Conservation (phyloP, 30 jellyfish, hydroid and myxozoan genomes). For the Morbakka virulenta region DNA sequence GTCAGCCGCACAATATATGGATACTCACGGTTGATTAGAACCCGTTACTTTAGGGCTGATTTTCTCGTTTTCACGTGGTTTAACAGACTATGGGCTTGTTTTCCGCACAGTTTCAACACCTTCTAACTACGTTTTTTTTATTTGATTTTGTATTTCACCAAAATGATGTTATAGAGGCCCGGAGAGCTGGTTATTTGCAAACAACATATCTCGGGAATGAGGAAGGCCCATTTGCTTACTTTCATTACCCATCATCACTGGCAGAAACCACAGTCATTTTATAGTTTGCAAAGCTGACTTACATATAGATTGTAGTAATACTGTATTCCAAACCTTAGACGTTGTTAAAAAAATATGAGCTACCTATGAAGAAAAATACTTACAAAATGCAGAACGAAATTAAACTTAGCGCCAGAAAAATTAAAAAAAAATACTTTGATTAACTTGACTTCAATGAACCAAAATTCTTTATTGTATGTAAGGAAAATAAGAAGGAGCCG, state of each 20-base stretch:
- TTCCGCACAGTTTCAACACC: constrained; percentile 54
- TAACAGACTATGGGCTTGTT: constrained; percentile 60
- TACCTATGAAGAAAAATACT: constrained; percentile 47
- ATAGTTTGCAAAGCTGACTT: constrained; percentile 64
- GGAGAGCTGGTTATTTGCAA: constrained; percentile 69
- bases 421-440: constrained; percentile 62
- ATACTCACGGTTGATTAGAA: constrained; percentile 42
- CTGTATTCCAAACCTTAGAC: constrained; percentile 74
- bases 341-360: constrained; percentile 45
- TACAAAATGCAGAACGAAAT: constrained; percentile 26
- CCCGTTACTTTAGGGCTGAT: constrained; percentile 23
- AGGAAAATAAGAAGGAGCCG: no score
- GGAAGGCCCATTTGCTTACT: constrained; percentile 15
- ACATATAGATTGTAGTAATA: constrained; percentile 63
- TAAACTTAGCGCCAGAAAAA: constrained; percentile 38
- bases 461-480: constrained; percentile 51
- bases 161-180: constrained; percentile 72
- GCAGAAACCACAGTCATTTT: constrained; percentile 77
- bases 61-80: constrained; percentile 52
- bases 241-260: constrained; percentile 9
- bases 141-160: constrained; percentile 66
- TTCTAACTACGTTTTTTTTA: constrained; percentile 60
- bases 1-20: constrained; percentile 53
- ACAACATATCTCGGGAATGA: constrained; percentile 52
- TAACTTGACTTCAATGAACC: constrained; percentile 68